A percentile compares a stretch with the other conserved stretches of the same genome.
Conservation (phyloP, 2,113 vertebrate genomes). For the Egretta garzetta region DNA sequence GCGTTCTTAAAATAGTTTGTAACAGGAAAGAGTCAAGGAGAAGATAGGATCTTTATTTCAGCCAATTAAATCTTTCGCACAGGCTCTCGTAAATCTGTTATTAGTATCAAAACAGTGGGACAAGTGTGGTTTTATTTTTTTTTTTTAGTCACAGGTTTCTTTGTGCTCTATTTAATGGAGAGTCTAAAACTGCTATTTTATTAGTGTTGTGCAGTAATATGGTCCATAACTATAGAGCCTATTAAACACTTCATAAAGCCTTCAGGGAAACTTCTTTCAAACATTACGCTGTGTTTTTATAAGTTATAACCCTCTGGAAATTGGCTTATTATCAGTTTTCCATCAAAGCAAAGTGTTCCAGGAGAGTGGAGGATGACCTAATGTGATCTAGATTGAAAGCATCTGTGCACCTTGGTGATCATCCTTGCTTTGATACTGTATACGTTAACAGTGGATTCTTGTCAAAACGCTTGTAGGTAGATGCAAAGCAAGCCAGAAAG, state of each 20-base stretch:
- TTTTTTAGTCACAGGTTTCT: background rate
- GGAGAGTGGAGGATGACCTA: background rate
- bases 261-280: slow-evolving; percentile 15
- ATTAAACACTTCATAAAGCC: slow-evolving; percentile 57
- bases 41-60: background rate
- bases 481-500: background rate
- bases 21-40: background rate
- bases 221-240: slow-evolving; percentile 6
- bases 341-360: background rate
- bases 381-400: background rate
- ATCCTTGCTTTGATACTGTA: background rate
- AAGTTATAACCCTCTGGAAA: slow-evolving; percentile 27
- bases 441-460: background rate
- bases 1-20: background rate
- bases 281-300: background rate
- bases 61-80: background rate
- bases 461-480: background rate
- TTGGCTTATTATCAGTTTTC: slow-evolving; percentile 13
- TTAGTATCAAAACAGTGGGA: background rate
- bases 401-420: background rate
- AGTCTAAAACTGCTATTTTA: slow-evolving; percentile 19
- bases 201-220: slow-evolving; percentile 35
- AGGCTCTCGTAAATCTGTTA: background rate
- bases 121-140: background rate
- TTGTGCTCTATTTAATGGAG: background rate